Evolutionary conservation across 2,113 vertebrate species (phyloP).

Genomic region (Raja brachyura): DNA sequence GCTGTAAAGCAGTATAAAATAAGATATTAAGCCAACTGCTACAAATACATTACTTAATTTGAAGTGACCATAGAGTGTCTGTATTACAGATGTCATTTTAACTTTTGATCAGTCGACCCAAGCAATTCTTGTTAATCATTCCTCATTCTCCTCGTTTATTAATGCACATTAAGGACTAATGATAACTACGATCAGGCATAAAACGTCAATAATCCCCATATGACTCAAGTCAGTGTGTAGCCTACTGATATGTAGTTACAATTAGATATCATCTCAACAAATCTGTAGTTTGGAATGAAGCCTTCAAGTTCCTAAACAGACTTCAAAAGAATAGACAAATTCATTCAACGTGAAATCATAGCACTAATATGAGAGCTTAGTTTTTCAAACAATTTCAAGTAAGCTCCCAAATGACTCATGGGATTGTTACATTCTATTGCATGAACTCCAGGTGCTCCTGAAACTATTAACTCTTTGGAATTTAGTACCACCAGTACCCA

Average conservation of each 20-base stretch:
- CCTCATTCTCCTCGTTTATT: neutral
- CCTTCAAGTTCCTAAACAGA: neutral
- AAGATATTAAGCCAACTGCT: neutral
- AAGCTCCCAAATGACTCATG: neutral
- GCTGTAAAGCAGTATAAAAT: slow-evolving; percentile 53
- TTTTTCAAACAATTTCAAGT: neutral
- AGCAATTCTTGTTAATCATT: neutral
- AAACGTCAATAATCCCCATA: neutral
- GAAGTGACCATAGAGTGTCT: neutral
- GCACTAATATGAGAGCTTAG: neutral
- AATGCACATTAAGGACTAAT: neutral
- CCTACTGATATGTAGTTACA: neutral
- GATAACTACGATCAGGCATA: neutral
- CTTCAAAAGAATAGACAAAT: neutral
- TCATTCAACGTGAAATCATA: neutral
- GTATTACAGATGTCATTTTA: neutral
- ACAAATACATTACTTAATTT: neutral
- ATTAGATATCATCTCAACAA: neutral
- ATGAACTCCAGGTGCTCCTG: no score
- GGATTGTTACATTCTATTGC: neutral
- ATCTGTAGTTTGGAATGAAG: neutral
- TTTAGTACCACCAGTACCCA: neutral
- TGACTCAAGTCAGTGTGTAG: neutral
- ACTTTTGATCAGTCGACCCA: neutral
- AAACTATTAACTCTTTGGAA: no score